Percentiles rank a stretch among this genome's conserved stretches.
These are phyloP conservation scores for Poecilobothrus nobilitatus DNA, from an alignment of 2,888 invertebrate species.

Conservation along the genomic window DNA sequence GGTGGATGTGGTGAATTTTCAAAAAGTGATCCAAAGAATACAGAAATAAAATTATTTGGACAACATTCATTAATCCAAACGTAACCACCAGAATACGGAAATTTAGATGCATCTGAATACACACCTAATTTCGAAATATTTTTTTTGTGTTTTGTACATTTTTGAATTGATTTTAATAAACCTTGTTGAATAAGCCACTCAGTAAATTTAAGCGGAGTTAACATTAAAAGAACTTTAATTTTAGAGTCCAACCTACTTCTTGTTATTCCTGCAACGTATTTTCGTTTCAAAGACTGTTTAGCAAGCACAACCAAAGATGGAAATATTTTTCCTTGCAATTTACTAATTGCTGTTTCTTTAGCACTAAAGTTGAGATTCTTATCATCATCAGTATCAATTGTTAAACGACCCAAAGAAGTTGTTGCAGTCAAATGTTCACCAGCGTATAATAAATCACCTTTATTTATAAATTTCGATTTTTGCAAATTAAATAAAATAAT, in stretches of 20 bases:
- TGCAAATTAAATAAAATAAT: too few relatives aligned
- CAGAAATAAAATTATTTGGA: slow-evolving; percentile 74
- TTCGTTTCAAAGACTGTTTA: slow-evolving; percentile 65
- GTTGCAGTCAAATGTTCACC: slow-evolving; percentile 58
- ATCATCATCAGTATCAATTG: slow-evolving; percentile 53
- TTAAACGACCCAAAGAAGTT: slow-evolving; percentile 63
- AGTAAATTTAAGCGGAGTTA: slow-evolving; percentile 73
- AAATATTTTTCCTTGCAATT: slow-evolving; percentile 69
- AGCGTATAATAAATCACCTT: slow-evolving; percentile 57
- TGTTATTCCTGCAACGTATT: slow-evolving; percentile 54
- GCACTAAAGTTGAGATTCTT: slow-evolving; percentile 57
- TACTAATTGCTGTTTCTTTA: slow-evolving; percentile 67
- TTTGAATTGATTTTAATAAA: slow-evolving; percentile 68
- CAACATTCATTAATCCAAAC: slow-evolving; percentile 88
- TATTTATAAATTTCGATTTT: slow-evolving; percentile 50
- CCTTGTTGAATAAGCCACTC: slow-evolving; percentile 87
- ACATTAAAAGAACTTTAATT: slow-evolving; percentile 74
- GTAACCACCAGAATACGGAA: slow-evolving; percentile 81
- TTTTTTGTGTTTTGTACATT: slow-evolving; percentile 59
- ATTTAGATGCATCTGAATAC: slow-evolving; percentile 77
- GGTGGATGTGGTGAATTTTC: slow-evolving; percentile 80
- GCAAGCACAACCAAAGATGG: slow-evolving; percentile 79
- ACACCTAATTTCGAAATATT: slow-evolving; percentile 70
- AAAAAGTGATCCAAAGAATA: slow-evolving; percentile 79
- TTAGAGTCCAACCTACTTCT: slow-evolving; percentile 62